Evolutionary conservation across 1,140 invertebrate genomes (phyloP), one percentile per base, ranked within the genome.

Genomic region (Pseudomyrmex cubaensis): DNA sequence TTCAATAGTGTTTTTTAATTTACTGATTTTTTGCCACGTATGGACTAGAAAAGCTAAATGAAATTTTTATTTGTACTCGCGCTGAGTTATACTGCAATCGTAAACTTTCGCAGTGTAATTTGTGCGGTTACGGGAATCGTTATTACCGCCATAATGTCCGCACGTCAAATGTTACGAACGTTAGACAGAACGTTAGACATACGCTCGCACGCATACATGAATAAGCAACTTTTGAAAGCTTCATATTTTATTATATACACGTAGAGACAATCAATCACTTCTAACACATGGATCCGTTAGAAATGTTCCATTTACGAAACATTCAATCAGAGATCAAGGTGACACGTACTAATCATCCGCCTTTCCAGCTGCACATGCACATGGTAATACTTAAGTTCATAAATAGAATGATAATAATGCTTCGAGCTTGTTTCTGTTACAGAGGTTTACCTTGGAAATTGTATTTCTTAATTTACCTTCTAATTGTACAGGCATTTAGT

Each of bases 381-480:
- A 35, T 35, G 5, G 5, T 20, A 8, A 17, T 44, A 61, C 35
- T 46, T 82, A 46, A 46, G 44, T 61, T 52, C 57, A 17, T 54
- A 54, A 54, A 63, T 75, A 82, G 44, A 12, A 12, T 48, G 59
- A 63, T 82, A 62, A 82, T 62, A 82, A 82, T 75, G 25, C 57
- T 9, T 50, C 54, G 44, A 70, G 46, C 35, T 56, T 12, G n/a
- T 8, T 13, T 1, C 57, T 22, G 9, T 56, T 20, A 59, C 13
- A 12, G 44, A 35, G 46, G 78, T 82, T 82, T 15, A 22, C 78
- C 78, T 82, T 82, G 72, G 5, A 7, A 35, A 7, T 46, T 50
- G 56, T 5, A 2, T 75, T 52, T 22, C 64, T 74, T 62, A 63
- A 75, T 82, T 75, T 9, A 35, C 78, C 25, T 70, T 82, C 70